Evolutionary conservation across 2,797 vertebrate species (phyloP).

Genomic region (Odontamblyopus rebecca): DNA sequence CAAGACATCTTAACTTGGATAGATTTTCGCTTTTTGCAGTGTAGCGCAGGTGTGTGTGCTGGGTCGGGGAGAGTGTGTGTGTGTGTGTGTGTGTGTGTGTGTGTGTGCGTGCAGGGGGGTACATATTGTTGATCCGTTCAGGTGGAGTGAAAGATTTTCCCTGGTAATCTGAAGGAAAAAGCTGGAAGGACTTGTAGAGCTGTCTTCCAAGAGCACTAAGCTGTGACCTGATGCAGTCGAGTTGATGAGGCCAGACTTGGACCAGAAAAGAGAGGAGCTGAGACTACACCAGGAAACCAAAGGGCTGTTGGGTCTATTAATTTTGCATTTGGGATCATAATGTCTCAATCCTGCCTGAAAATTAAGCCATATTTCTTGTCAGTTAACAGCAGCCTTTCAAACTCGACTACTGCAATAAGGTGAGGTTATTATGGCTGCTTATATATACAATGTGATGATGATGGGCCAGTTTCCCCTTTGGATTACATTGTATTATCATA

Average conservation of each 20-base stretch:
- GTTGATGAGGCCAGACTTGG: constrained; percentile 3
- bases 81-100: neutral
- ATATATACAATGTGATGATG: too few species aligned
- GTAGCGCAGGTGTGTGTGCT: neutral
- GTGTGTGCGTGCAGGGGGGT: neutral
- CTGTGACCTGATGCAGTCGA: neutral
- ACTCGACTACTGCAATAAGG: too few species aligned
- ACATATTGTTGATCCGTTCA: constrained; percentile 6
- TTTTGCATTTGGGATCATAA: neutral
- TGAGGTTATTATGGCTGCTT: too few species aligned
- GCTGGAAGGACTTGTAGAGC: neutral
- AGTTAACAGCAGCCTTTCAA: too few species aligned
- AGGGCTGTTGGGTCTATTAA: neutral
- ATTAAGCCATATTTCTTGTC: too few species aligned
- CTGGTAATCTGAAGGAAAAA: constrained; percentile 21
- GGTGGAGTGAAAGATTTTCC: constrained; percentile 20
- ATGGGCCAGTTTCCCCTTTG: too few species aligned
- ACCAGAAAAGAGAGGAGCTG: neutral
- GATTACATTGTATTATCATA: too few species aligned
- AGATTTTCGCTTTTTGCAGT: too few species aligned
- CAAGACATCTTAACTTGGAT: too few species aligned
- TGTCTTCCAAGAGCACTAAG: neutral
- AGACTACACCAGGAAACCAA: neutral
- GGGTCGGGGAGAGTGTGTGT: neutral
- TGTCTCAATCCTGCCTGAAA: neutral